A percentile compares a stretch with the other conserved stretches of the same genome.
These are phyloP conservation scores for Gnathonemus echidnorhynchus DNA, from an alignment of 2,113 vertebrate genomes.

Conservation along the genomic window DNA sequence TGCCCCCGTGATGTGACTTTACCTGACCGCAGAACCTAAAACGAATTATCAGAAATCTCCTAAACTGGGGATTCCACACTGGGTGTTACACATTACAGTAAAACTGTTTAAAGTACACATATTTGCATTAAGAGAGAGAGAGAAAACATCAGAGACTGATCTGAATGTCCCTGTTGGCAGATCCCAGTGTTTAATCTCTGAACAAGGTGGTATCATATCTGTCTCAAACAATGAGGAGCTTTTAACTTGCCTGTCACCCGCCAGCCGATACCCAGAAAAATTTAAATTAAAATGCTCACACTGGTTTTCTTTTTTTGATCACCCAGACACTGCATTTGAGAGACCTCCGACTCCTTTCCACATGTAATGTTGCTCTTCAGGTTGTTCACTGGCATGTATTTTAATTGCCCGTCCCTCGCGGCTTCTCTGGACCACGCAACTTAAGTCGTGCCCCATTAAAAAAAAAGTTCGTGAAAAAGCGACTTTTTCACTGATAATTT, in stretches of 20 bases:
- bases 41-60: slow-evolving; percentile 54
- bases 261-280: neutral
- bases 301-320: slow-evolving; percentile 18
- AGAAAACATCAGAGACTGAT: neutral
- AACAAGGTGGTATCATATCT: slow-evolving; percentile 21
- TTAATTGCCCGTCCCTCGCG: neutral
- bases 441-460: neutral
- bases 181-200: slow-evolving; percentile 21
- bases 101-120: neutral
- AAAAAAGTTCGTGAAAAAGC: neutral
- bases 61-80: slow-evolving; percentile 34
- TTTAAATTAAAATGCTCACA: neutral
- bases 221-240: neutral
- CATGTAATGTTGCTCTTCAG: neutral
- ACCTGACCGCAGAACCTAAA: slow-evolving; percentile 45
- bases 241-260: neutral
- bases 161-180: slow-evolving; percentile 40
- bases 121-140: neutral
- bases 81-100: neutral
- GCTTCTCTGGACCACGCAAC: neutral
- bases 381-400: neutral
- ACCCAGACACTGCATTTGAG: neutral
- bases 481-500: neutral
- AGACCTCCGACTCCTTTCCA: neutral
- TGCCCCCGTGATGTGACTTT: slow-evolving; percentile 53